Conservation (phyloP, 2,113 vertebrate species). For the Anarrhichthys ocellatus region DNA sequence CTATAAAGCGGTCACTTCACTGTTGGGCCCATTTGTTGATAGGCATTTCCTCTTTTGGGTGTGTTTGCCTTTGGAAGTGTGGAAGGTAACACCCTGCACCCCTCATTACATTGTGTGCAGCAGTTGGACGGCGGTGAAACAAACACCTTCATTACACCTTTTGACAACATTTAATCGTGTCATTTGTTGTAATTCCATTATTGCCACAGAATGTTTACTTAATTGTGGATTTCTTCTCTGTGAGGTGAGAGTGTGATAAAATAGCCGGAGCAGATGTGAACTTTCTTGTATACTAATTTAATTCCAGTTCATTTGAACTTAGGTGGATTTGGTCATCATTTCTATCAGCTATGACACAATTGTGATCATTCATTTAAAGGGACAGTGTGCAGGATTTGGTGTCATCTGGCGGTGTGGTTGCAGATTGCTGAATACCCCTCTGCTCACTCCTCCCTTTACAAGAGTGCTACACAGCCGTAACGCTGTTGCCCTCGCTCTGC, state of each 20-base stretch:
- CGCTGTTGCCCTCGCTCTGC: neutral
- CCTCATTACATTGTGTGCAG: slow-evolving; percentile 11
- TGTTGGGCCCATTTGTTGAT: slow-evolving; percentile 77
- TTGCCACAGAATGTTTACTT: neutral
- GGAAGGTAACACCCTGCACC: slow-evolving; percentile 46
- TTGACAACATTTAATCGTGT: neutral
- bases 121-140: neutral
- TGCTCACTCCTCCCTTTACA: too few species aligned
- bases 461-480: neutral
- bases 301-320: neutral
- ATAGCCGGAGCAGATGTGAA: neutral
- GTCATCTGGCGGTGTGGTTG: neutral
- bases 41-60: slow-evolving; percentile 65
- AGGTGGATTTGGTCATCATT: neutral
- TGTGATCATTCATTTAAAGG: neutral
- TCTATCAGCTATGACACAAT: neutral
- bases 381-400: neutral
- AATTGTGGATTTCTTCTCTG: neutral
- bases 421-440: too few species aligned
- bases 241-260: neutral
- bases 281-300: neutral
- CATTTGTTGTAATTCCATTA: neutral
- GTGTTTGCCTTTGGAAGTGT: slow-evolving; percentile 74
- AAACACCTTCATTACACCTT: slow-evolving; percentile 20
- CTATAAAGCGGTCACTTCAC: slow-evolving; percentile 50